A percentile compares a stretch with the other conserved stretches of the same genome.
Conservation (phyloP, 1,140 invertebrate species). For the Asbolus verrucosus region DNA sequence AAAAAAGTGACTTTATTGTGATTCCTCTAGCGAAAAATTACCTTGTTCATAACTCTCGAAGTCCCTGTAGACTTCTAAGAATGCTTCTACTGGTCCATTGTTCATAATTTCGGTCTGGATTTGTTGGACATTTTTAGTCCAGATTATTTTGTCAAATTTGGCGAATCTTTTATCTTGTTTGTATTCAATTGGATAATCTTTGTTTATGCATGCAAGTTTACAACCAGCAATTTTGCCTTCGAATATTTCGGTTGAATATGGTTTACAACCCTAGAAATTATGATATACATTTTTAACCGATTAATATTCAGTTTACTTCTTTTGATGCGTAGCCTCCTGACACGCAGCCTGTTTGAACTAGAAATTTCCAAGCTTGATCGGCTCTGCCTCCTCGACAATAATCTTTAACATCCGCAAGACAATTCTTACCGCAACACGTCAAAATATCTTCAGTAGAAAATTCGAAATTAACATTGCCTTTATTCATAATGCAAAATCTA, state of each 20-base stretch:
- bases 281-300: too few species aligned
- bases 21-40: too few species aligned
- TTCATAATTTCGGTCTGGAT: constrained; percentile 85
- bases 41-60: constrained; percentile 85
- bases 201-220: neutral
- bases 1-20: neutral
- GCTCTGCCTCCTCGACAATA: too few species aligned
- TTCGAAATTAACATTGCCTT: neutral
- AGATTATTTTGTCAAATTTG: neutral
- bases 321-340: too few species aligned
- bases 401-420: too few species aligned
- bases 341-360: too few species aligned
- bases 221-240: too few species aligned
- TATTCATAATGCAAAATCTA: neutral
- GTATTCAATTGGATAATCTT: neutral
- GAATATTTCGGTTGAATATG: neutral
- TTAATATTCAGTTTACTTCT: too few species aligned
- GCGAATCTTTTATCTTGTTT: neutral
- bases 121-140: constrained; percentile 56
- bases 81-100: constrained; percentile 89
- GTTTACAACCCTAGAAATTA: too few species aligned
- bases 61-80: constrained; percentile 88
- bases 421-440: neutral
- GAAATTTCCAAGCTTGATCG: too few species aligned
- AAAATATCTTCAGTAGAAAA: neutral